Evolutionary conservation across 2,797 vertebrate species (phyloP).

Genomic region (Fundulus diaphanus): DNA sequence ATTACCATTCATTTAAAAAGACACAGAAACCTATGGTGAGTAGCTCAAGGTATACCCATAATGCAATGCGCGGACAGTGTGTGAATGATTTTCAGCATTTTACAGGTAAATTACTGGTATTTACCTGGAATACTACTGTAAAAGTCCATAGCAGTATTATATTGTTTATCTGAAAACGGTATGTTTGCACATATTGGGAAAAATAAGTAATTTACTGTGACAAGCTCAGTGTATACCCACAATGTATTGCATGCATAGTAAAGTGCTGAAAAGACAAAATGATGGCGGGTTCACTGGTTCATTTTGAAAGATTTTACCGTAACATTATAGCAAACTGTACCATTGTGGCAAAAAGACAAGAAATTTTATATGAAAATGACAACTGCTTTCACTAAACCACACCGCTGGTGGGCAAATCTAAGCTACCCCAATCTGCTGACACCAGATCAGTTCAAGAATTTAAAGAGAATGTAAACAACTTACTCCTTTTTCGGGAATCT

Average conservation of each 20-base stretch:
- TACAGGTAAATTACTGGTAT: too few relatives aligned
- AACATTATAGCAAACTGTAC: background rate
- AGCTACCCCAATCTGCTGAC: background rate
- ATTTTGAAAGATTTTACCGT: background rate
- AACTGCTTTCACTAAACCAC: background rate
- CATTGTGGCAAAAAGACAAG: background rate
- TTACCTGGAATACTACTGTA: too few relatives aligned
- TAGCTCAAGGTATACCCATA: too few relatives aligned
- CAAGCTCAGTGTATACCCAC: background rate
- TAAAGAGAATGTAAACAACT: background rate
- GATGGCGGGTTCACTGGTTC: background rate
- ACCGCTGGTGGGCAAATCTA: background rate
- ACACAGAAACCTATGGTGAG: background rate
- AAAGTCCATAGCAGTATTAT: too few relatives aligned
- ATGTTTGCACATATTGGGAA: too few relatives aligned
- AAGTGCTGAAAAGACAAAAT: background rate
- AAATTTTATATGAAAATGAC: background rate
- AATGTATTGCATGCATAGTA: background rate
- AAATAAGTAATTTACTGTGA: background rate
- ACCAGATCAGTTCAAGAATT: background rate
- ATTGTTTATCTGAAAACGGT: too few relatives aligned
- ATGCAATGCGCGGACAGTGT: too few relatives aligned
- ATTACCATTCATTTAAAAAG: background rate
- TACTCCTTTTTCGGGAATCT: background rate
- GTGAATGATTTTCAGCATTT: too few relatives aligned